Conservation (phyloP, 2,113 vertebrate species). For the Pleuronectes platessa region DNA sequence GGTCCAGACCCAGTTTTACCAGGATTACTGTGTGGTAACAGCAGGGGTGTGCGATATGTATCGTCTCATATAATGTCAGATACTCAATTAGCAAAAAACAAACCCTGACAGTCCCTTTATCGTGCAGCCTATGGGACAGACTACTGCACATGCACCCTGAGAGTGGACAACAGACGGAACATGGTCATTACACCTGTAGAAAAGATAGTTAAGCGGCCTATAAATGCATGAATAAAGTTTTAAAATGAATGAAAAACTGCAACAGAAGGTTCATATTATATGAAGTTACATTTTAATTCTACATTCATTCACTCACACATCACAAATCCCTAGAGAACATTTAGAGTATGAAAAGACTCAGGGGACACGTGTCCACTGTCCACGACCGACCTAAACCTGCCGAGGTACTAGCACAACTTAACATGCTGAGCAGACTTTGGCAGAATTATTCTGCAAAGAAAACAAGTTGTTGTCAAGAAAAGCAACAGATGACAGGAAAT, state of each 20-base stretch:
- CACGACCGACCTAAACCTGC: background rate
- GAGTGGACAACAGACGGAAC: too few species aligned
- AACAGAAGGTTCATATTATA: background rate
- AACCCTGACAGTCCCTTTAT: background rate
- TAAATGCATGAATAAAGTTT: background rate
- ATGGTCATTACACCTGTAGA: background rate
- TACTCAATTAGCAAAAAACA: background rate
- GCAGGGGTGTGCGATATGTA: background rate
- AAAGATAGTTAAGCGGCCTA: background rate
- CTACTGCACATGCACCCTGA: background rate
- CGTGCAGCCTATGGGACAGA: background rate
- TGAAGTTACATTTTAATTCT: too few species aligned
- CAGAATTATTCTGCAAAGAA: too few species aligned
- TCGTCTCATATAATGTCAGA: too few species aligned
- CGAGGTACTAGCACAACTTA: background rate
- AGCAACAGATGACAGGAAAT: too few species aligned
- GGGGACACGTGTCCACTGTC: background rate
- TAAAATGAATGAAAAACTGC: background rate
- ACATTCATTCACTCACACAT: background rate
- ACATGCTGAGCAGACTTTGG: background rate
- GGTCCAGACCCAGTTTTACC: background rate
- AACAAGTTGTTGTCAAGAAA: too few species aligned
- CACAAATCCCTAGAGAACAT: too few species aligned
- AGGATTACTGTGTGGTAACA: background rate
- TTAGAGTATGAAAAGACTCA: background rate